phyloP scores from a whole-genome alignment of 2,888 invertebrate species.

The Gisinianus flammeolus region DNA sequence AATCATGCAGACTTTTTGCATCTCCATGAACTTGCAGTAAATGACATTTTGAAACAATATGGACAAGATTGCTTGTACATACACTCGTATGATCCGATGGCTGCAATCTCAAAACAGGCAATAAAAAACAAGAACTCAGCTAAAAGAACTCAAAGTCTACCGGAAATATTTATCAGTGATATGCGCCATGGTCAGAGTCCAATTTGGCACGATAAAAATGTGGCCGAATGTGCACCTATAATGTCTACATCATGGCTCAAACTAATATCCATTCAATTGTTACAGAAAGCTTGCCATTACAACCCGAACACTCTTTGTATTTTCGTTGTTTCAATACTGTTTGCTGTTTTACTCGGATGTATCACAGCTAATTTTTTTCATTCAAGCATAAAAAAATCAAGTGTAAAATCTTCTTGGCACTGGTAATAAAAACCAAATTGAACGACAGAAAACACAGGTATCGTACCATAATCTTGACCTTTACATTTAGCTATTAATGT shows the following conservation, averaged over 20 bases:
- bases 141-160: slow-evolving; percentile 13
- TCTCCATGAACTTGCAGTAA: slow-evolving; percentile 23
- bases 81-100: not conserved
- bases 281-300: too few species aligned
- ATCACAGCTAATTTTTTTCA: not conserved
- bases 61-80: not conserved
- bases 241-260: not conserved
- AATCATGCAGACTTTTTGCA: not conserved
- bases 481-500: too few species aligned
- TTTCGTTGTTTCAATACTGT: not conserved
- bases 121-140: not conserved
- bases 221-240: not conserved
- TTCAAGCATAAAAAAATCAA: not conserved
- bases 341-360: not conserved
- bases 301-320: too few species aligned
- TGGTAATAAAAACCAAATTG: not conserved
- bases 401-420: not conserved
- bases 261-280: too few species aligned
- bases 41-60: slow-evolving; percentile 18
- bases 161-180: slow-evolving; percentile 1
- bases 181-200: not conserved
- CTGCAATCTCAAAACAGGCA: not conserved
- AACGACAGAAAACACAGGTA: not conserved
- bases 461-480: too few species aligned
- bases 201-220: not conserved